phyloP scores from a whole-genome alignment of 1,140 invertebrate species.

The Polypedilum vanderplanki region DNA sequence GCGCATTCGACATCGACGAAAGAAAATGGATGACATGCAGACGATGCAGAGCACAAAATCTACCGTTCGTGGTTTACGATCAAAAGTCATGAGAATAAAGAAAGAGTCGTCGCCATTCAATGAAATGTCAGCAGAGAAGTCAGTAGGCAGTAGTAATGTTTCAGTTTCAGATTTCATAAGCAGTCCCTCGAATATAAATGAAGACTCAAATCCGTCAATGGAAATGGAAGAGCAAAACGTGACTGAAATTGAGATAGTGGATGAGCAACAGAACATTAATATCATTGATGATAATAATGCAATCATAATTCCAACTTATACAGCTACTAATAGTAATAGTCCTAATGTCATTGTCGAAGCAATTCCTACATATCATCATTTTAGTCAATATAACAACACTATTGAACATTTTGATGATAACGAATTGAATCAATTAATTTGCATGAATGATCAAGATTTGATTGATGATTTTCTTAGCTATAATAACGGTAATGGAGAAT shows the following conservation, averaged over 20 bases:
- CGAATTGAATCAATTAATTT: conserved; percentile 26
- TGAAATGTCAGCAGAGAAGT: conserved; percentile 3
- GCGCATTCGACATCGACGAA: conserved; percentile 38
- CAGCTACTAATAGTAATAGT: background rate
- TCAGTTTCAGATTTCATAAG: conserved; percentile 21
- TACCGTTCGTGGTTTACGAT: background rate
- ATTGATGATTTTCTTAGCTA: conserved; percentile 23
- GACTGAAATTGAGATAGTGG: conserved; percentile 9
- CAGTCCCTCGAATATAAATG: conserved; percentile 10
- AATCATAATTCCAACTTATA: conserved; percentile 20
- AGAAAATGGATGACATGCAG: background rate
- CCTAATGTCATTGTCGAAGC: conserved; percentile 25
- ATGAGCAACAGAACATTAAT: conserved; percentile 19
- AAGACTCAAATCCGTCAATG: conserved; percentile 21
- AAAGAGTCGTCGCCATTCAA: conserved; percentile 1
- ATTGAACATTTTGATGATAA: conserved; percentile 22
- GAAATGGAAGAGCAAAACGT: background rate
- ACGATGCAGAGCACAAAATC: background rate
- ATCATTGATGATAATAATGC: conserved; percentile 22
- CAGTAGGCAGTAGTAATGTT: background rate
- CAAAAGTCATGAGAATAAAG: background rate
- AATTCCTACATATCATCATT: conserved; percentile 11
- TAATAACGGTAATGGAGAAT: background rate
- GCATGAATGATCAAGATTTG: conserved; percentile 23
- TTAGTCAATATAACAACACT: background rate